Base-by-base conservation (phyloP, 2,797 vertebrate species). In the Etheostoma perlongum region DNA sequence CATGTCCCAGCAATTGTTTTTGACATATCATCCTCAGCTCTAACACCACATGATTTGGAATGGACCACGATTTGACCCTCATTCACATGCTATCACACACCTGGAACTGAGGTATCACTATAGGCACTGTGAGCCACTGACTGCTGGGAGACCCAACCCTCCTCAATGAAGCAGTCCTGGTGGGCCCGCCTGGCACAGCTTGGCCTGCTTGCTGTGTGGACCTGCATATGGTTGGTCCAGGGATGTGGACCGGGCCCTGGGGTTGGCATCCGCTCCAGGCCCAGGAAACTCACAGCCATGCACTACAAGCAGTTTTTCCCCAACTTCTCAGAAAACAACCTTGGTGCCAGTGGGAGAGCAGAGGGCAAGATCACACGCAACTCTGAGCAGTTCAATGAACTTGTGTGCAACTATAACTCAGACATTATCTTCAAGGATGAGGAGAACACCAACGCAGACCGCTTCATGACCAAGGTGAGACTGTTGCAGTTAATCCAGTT, bases 391-490 rank as follows among this genome's bases (percentile, higher is more conserved):
- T 99, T 99, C 95, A 96, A 96, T 79, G 96, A 97, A 27, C 95
- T 99, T 30, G 96, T 98, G 82, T 97, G 97, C 91, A 99, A 99
- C 95, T 99, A 98, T 95, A 99, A 99, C 91, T 95, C 98, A 5
- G 97, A 98, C 93, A 97, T 99, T 89, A 94, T 97, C 90, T 99
- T 99, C 94, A 99, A 99, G 93, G 97, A 99, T 89, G 98, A 99
- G 89, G 98, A 99, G 94, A 96, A 97, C 91, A 98, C 96, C 58
- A 96, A 96, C 23, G 97, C 98, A 0, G 98, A 99, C 92, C 97
- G 97, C 72, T 95, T 99, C 89, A 99, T 98, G 98, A 98, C 96
- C 1, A 97, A 98, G 97, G 98, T 98, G 95, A 95, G 90, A 52
- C 52, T 14, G 40, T 71, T 62, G 57, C 12, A 15, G 33, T 73